Base-by-base conservation (phyloP, 2,888 invertebrate genomes). In the Dicyrtomina minuta region DNA sequence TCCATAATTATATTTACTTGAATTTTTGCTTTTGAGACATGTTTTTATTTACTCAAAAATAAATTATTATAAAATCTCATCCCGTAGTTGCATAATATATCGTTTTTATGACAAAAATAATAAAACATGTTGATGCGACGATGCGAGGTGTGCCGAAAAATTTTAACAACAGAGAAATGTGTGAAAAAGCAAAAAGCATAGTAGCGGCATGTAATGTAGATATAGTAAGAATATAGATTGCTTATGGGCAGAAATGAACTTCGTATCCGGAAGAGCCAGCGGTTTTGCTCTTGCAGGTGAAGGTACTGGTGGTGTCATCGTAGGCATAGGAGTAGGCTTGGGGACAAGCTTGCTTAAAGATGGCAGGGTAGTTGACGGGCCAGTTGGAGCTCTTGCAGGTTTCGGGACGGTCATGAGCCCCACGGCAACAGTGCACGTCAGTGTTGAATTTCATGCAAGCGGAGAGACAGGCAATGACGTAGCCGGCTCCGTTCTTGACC, bases 261-360 rank as follows among this genome's bases (percentile, higher is more conserved):
- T 62, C 62, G 41, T 61, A 65, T n/a, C 39, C 17, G 33, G 39
- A 39, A 17, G 44, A 44, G 51, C 41, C 20, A 10, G 44, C 22
- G 8, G 44, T n/a, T 10, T 6, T 5, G 65, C 24, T 24, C n/a
- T 17, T 20, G 26, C 85, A 85, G 53, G 83, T 84, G 77, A 83
- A 84, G 0, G 84, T 83, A 75, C 83, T 84, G 68, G 82, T 82
- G 44, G 79, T 77, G 73, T 85, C 84, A 79, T 85, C 85, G 73
- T 84, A 85, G 17, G 84, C 84, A 74, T 85, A 85, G 70, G 83
- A 84, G 79, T 85, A 85, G 12, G 84, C 84, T 70, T 83, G 82
- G 1, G 85, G 85, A 75, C 85, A 85, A 8, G 81, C 79, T 0
- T 76, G 71, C 76, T 85, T 85, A 80, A 84, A 85, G 68, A 80